A percentile compares a stretch with the other conserved stretches of the same genome.
These are phyloP conservation scores for Channallabes apus DNA, from an alignment of 2,797 vertebrate genomes.

Conservation along the genomic window DNA sequence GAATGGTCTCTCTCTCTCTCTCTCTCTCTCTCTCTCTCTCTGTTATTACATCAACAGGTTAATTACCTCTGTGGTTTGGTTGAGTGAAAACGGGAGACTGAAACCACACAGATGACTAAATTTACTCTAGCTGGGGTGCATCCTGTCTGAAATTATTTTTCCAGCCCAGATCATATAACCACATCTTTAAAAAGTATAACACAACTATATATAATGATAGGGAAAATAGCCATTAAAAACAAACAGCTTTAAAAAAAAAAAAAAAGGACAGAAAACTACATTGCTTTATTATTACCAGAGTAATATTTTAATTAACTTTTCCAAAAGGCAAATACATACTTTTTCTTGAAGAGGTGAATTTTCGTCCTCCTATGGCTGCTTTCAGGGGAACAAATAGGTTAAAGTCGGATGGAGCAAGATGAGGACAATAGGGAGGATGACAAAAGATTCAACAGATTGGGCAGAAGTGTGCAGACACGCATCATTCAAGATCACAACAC, in stretches of 20 bases:
- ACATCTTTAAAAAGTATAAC: slow-evolving; percentile 29
- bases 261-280: neutral
- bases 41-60: slow-evolving; percentile 13
- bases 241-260: neutral
- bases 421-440: too few species aligned
- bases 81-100: slow-evolving; percentile 26
- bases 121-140: slow-evolving; percentile 29
- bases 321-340: too few species aligned
- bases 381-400: too few species aligned
- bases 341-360: too few species aligned
- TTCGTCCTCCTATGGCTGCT: too few species aligned
- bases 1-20: neutral
- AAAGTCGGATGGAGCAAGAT: too few species aligned
- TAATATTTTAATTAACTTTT: neutral
- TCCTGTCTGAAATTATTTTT: slow-evolving; percentile 29
- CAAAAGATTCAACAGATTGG: too few species aligned
- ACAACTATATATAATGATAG: slow-evolving; percentile 20
- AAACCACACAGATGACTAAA: slow-evolving; percentile 31
- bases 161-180: slow-evolving; percentile 3
- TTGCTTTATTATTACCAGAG: neutral
- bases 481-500: too few species aligned
- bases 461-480: too few species aligned
- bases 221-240: neutral
- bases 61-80: slow-evolving; percentile 48
- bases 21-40: neutral